Evolutionary conservation across 2,113 vertebrate genomes (phyloP).

Genomic region (Sterna hirundo): DNA sequence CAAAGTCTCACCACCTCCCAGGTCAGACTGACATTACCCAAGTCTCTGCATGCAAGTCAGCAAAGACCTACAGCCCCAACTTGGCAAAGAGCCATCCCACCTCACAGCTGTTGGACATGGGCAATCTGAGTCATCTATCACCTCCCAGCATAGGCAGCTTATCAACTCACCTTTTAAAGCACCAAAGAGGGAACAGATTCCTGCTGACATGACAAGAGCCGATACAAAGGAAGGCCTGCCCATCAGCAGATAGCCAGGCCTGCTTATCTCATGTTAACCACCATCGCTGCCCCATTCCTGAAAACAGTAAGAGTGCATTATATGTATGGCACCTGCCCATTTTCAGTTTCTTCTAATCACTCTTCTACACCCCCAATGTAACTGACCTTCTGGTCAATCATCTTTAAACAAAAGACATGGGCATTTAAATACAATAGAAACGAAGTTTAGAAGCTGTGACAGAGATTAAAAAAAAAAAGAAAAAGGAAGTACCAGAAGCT

Average conservation of each 20-base stretch:
- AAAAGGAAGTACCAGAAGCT: neutral
- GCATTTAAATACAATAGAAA: neutral
- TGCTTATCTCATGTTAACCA: neutral
- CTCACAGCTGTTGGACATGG: neutral
- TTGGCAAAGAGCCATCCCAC: neutral
- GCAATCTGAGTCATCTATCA: neutral
- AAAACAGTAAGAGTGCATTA: neutral
- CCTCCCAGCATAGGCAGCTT: neutral
- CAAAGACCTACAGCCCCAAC: neutral
- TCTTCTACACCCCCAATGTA: neutral
- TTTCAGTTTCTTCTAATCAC: neutral
- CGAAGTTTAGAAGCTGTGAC: neutral
- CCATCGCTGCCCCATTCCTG: neutral
- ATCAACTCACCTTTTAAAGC: neutral
- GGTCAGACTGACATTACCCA: neutral
- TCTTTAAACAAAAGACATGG: neutral
- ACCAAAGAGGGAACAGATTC: neutral
- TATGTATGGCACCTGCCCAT: neutral
- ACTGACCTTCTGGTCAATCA: neutral
- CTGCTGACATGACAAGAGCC: accelerated
- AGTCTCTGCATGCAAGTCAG: neutral
- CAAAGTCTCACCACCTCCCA: neutral
- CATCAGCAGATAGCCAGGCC: neutral
- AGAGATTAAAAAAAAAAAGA: neutral
- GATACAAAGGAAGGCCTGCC: neutral